Evolutionary conservation across 2,113 vertebrate genomes (phyloP).

Genomic region (Hippopotamus amphibius): DNA sequence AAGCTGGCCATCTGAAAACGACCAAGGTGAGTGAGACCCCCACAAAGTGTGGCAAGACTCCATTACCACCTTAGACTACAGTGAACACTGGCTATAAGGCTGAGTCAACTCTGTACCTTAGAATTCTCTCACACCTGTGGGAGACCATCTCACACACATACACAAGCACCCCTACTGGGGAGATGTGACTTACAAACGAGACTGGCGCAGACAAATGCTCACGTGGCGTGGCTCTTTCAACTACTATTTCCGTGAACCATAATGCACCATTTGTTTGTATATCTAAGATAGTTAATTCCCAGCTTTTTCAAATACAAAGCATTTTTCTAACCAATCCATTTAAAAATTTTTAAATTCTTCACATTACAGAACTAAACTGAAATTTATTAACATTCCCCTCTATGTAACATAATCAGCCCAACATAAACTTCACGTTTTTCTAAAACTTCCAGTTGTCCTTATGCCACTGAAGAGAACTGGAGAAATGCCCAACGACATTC

Average conservation of each 20-base stretch:
- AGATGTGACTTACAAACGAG: not conserved
- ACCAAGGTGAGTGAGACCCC: not conserved
- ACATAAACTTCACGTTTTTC: not conserved
- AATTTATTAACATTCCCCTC: not conserved
- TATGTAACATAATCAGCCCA: not conserved
- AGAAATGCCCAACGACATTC: not conserved
- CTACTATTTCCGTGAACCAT: not conserved
- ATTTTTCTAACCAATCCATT: not conserved
- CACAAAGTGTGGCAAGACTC: not conserved
- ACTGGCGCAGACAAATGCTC: fast-evolving
- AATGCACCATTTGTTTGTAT: not conserved
- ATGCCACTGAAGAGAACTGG: not conserved
- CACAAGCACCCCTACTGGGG: fast-evolving
- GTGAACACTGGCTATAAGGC: not conserved
- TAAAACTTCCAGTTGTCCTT: not conserved
- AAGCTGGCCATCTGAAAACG: not conserved
- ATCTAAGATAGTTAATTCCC: not conserved
- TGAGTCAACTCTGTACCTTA: not conserved
- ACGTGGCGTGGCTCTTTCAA: not conserved
- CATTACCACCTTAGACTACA: not conserved
- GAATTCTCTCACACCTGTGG: not conserved
- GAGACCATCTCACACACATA: not conserved
- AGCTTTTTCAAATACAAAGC: not conserved
- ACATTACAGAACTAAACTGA: not conserved
- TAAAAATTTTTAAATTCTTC: not conserved